Evolutionary conservation across 30 jellyfish, hydroid and myxozoan species (phyloP), one percentile per base, ranked within the genome.

Genomic region (Mastigias papua): DNA sequence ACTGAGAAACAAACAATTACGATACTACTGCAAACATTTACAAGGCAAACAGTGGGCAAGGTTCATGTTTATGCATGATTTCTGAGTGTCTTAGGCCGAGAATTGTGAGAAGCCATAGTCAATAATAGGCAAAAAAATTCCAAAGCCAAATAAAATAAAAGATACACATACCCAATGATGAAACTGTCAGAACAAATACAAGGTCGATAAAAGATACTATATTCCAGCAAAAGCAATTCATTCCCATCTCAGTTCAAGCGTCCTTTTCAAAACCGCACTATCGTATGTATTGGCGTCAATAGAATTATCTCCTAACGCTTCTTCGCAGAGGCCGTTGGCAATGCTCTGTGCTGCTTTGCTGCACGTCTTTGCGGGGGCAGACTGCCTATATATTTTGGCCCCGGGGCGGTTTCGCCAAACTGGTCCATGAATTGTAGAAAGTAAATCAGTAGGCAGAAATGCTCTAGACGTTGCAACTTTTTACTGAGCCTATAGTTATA

Each of bases 221-320:
- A 2, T 1, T 72, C 23, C 34, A 34, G 25, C 42, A 23, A 72
- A 23, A 35, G 16, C 34, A 19, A 48, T 72, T 49, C 83, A 72
- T 72, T 32, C 34, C 46, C 16, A 63, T 19, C 32, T 13, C 42
- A 28, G 26, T 63, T 15, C 21, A 5, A 22, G 74, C 74, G 74
- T 63, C 74, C 42, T 63, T 63, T 63, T 42, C 21, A 63, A 63
- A 23, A 19, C 67, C 74, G 19, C 37, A 20, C 37, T 5, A 63
- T 63, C 74, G 35, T 63, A n/a, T 22, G 42, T 46, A 11, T 28
- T 72, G 83, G 83, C 83, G 83, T 72, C 83, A 49, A 72, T 27
- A 29, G 25, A 19, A 72, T 72, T 72, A 72, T 72, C 34, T n/a
- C 8, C 68, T 22, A 34, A 28, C 13, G 83, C 48, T 72, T 68